A percentile compares a stretch with the other conserved stretches of the same genome.
Evolutionary conservation across 2,113 vertebrate species (phyloP).

Genomic region (Turnix velox): DNA sequence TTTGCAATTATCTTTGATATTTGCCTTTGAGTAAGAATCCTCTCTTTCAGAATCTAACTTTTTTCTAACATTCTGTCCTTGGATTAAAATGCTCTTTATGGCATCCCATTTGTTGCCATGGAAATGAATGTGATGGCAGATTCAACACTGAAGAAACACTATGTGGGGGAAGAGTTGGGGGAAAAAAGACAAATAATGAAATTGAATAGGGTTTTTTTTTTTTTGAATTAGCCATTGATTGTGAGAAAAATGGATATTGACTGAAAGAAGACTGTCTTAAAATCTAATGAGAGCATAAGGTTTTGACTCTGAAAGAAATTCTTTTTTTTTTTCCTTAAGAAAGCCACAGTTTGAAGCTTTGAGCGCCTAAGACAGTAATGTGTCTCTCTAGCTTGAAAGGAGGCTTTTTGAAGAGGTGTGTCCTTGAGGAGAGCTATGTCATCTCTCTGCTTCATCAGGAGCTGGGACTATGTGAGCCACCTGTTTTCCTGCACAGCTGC

Average conservation of each 20-base stretch:
- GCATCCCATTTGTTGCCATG: constrained; percentile 31
- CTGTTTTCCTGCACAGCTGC: background rate
- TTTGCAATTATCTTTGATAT: constrained; percentile 20
- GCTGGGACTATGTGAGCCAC: background rate
- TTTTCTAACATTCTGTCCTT: constrained; percentile 8
- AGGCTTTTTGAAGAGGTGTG: background rate
- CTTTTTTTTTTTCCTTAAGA: background rate
- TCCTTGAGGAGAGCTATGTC: background rate
- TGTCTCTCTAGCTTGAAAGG: background rate
- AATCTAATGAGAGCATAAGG: background rate
- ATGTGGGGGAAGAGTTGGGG: background rate
- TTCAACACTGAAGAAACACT: background rate
- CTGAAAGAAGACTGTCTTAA: background rate
- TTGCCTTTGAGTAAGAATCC: constrained; percentile 1
- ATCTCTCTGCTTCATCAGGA: background rate
- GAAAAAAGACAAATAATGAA: background rate
- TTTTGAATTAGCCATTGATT: background rate
- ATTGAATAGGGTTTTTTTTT: background rate
- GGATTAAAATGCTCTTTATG: constrained; percentile 18
- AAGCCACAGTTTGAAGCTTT: background rate
- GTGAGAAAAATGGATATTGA: background rate
- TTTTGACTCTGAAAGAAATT: background rate
- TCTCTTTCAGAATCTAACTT: background rate
- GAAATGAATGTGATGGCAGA: background rate
- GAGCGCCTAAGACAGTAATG: background rate